Base-by-base conservation (phyloP, 2,113 vertebrate genomes). In the Phalacrocorax aristotelis region DNA sequence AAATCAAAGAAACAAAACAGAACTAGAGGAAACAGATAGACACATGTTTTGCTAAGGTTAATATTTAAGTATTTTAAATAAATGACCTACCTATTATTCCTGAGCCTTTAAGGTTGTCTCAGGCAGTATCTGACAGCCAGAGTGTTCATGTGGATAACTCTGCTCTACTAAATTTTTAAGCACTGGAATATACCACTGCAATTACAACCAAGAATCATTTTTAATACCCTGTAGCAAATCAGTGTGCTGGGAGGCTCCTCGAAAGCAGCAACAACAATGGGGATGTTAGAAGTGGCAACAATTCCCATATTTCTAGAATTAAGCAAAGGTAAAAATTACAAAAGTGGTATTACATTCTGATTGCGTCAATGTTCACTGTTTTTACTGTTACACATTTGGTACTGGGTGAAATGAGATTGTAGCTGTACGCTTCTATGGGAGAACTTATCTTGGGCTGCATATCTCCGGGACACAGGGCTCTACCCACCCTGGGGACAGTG, bases 21-120 rank as follows among this genome's bases (percentile, higher is more conserved):
- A 71, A 55, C 9, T 29, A 64, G 6, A n/a, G 55, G 25, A 78
- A 85, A 72, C 36, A 77, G 48, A 11, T 2, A 74, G 21, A 10
- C 1, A 52, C 0, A 0, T 6, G 1, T 69, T 54, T 83, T 66
- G 30, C 42, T 34, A 34, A 57, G 11, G 7, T 34, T 40, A 83
- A 69, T 38, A 69, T 6, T 42, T 83, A 44, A 1, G 2, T 48
- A 38, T 77, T 77, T 89, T 77, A 61, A 44, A 83, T 60, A 92
- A 89, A 81, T 54, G 1, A 8, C 6, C 15, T 42, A 30, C 6
- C 1, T 49, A 52, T 76, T 85, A 48, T 64, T 92, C 6, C 13
- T 19, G 23, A 87, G 11, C 16, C 7, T 58, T 66, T 70, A 20
- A 75, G 11, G 10, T 60, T 84, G 4, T 85, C 36, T 79, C 30